Conservation (phyloP, 2,888 invertebrate species). For the Drosophila atripex region DNA sequence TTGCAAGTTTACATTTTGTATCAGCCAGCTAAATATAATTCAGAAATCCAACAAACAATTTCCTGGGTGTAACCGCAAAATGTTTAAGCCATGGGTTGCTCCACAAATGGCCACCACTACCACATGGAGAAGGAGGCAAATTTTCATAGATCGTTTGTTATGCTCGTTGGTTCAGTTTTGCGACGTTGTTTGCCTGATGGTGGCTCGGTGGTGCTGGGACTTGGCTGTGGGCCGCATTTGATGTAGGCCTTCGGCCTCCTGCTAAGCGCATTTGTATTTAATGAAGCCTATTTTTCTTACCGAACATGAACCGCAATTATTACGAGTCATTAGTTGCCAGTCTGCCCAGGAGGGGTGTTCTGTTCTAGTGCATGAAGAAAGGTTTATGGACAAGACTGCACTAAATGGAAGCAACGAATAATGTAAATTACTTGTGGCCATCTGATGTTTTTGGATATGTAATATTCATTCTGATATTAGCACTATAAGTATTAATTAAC, state of each 20-base stretch:
- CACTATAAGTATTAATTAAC: background rate
- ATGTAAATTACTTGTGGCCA: background rate
- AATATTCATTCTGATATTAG: background rate
- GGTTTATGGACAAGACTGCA: slow-evolving; percentile 11
- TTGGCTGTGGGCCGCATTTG: slow-evolving; percentile 15
- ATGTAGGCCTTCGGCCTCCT: slow-evolving; percentile 32
- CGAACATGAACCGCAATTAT: slow-evolving; percentile 70
- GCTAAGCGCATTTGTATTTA: slow-evolving; percentile 69
- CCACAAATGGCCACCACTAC: slow-evolving; percentile 22
- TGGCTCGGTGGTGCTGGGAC: slow-evolving; percentile 2
- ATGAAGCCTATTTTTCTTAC: slow-evolving; percentile 72
- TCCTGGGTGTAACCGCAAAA: slow-evolving; percentile 48
- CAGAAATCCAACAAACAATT: slow-evolving; percentile 56
- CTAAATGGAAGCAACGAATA: background rate
- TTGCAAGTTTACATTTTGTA: slow-evolving; percentile 30
- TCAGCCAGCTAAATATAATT: slow-evolving; percentile 32
- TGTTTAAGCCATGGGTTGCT: slow-evolving; percentile 39
- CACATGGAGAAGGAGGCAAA: slow-evolving; percentile 24
- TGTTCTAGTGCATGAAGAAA: slow-evolving; percentile 16
- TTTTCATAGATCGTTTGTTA: slow-evolving; percentile 58
- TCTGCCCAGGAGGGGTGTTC: slow-evolving; percentile 6
- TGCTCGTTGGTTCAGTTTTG: slow-evolving; percentile 42
- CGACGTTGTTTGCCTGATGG: slow-evolving; percentile 18
- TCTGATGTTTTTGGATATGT: background rate
- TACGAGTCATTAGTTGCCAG: slow-evolving; percentile 53